Evolutionary conservation across 2,888 invertebrate species (phyloP).

Genomic region (Agriopis leucophaearia): DNA sequence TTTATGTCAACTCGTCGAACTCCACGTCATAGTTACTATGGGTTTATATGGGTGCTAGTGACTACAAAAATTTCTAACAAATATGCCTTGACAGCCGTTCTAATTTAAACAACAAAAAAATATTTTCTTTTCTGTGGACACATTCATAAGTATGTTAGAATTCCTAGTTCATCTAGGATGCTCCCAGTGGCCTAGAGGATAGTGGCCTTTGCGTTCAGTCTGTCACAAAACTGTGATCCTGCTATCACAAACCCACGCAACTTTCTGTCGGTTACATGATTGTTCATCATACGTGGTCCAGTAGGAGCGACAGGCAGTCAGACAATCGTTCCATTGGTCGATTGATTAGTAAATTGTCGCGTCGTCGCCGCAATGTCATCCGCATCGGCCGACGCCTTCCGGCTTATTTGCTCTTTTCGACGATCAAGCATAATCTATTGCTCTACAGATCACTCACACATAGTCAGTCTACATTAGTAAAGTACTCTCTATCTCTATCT

Average conservation of each 20-base stretch:
- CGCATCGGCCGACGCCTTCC: constrained; percentile 56
- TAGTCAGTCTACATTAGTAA: neutral
- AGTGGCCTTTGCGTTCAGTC: no score
- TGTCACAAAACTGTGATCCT: neutral
- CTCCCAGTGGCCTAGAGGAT: no score
- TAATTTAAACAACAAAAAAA: no score
- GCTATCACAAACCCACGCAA: neutral
- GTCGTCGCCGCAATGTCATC: constrained; percentile 60
- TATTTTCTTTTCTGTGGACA: no score
- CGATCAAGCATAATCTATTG: constrained; percentile 17
- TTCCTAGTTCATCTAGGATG: no score
- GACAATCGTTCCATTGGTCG: constrained; percentile 55
- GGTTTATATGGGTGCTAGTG: no score
- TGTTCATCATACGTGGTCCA: neutral
- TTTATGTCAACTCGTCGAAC: no score
- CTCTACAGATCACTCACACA: neutral
- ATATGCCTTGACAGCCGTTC: no score
- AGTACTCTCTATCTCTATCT: neutral
- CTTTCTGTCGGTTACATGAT: neutral
- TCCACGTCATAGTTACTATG: no score
- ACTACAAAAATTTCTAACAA: no score
- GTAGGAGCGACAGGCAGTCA: constrained; percentile 15
- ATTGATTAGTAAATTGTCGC: constrained; percentile 78
- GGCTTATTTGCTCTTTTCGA: constrained; percentile 64
- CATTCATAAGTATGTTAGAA: no score